phyloP scores from a whole-genome alignment of 2,113 vertebrate genomes.

The Argyrosomus japonicus region DNA sequence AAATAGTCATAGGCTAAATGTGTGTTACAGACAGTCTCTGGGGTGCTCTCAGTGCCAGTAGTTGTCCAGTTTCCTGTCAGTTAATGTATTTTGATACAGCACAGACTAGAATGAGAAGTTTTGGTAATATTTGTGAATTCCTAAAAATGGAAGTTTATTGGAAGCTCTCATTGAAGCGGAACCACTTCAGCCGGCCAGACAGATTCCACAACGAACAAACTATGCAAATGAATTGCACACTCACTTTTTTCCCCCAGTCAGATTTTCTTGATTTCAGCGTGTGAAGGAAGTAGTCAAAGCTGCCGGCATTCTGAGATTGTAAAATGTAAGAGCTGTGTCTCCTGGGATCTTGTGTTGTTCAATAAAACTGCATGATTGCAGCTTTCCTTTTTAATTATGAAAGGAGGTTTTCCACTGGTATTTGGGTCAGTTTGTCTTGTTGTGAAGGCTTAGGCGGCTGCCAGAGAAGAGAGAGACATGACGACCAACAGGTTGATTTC shows the following conservation, averaged over 20 bases:
- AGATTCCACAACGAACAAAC: constrained; percentile 46
- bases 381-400: constrained; percentile 16
- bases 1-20: constrained; percentile 2
- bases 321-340: background rate
- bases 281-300: constrained; percentile 1
- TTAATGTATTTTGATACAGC: constrained; percentile 33
- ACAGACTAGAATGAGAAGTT: constrained; percentile 20
- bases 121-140: constrained; percentile 81
- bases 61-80: constrained; percentile 38
- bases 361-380: constrained; percentile 5
- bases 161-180: constrained; percentile 31
- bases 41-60: constrained; percentile 1
- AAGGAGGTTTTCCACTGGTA: background rate
- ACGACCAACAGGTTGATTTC: background rate
- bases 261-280: constrained; percentile 37
- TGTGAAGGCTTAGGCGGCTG: background rate
- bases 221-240: constrained; percentile 60
- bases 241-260: constrained; percentile 10
- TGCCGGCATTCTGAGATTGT: constrained; percentile 1
- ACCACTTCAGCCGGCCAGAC: constrained; percentile 30
- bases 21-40: background rate
- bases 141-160: constrained; percentile 79
- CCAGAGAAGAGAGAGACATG: background rate
- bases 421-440: constrained; percentile 32
- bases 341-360: background rate